Base-by-base conservation (phyloP, 2,113 vertebrate genomes). In the Trematocara zebra region DNA sequence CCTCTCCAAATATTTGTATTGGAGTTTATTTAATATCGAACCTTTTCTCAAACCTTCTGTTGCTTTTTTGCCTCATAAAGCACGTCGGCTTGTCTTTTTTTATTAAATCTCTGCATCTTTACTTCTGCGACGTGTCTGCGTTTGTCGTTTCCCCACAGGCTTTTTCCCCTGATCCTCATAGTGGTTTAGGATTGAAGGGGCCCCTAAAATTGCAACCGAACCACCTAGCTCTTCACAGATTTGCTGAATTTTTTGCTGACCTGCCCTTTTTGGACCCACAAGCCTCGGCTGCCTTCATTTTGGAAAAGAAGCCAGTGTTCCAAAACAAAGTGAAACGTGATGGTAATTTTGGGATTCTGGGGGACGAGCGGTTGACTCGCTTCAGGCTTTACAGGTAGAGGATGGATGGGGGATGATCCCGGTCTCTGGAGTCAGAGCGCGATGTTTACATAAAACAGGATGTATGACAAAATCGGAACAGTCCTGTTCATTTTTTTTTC, bases 391-490 rank as follows among this genome's bases (percentile, higher is more conserved):
- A 47, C 42, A 47, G 44, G 42, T 28, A 74, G 23, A 76, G 44
- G 26, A 31, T n/a, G 72, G 72, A 76, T 51, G 44, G 44, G 72
- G 72, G 72, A 31, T 51, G 72, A 76, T 49, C 72, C 72, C 6
- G 6, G 72, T 28, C 9, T 47, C 44, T 31, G 72, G 44, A 31
- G 4, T 51, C 42, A 76, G 23, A 31, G 42, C 10, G 17, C 3
- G 44, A 76, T 76, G 72, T 51, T 76, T 76, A 76, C 44, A 76
- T 76, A 76, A 47, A 76, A 76, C 72, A 76, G 72, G 44, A 76
- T 0, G 72, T 47, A 26, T 76, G 44, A 76, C 72, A 76, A 47
- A 51, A 31, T 47, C 26, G 44, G 72, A 76, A 76, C 44, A 76
- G 72, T 51, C 44, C 26, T 31, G 72, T 51, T 31, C 72, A 49